Percentiles rank a stretch among this genome's conserved stretches.
These are phyloP conservation scores for Sibirionetta formosa DNA, from an alignment of 2,797 vertebrate species.

Conservation along the genomic window DNA sequence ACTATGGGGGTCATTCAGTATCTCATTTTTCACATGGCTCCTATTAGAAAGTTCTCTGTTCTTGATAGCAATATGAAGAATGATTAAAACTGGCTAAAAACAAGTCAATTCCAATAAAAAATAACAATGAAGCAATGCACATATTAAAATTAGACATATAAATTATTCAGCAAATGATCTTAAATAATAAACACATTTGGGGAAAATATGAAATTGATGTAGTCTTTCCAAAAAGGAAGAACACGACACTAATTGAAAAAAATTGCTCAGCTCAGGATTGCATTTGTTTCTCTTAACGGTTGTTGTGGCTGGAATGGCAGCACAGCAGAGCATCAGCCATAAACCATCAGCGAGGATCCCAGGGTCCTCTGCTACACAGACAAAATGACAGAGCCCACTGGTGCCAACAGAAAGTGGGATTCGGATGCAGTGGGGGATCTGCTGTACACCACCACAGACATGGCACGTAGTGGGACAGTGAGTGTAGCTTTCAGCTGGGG, in stretches of 20 bases:
- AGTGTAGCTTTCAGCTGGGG: rapidly evolving
- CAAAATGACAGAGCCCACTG: neutral
- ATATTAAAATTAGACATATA: neutral
- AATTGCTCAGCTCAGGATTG: neutral
- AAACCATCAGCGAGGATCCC: neutral
- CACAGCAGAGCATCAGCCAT: neutral
- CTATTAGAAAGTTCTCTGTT: neutral
- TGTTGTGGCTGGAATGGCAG: neutral
- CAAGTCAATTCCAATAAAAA: neutral
- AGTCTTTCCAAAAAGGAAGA: neutral
- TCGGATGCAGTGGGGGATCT: neutral
- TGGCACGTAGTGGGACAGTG: rapidly evolving
- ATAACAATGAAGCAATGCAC: neutral
- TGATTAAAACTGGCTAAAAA: neutral
- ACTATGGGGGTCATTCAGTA: neutral
- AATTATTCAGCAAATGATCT: neutral
- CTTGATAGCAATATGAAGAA: neutral
- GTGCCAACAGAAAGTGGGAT: neutral
- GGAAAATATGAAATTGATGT: neutral
- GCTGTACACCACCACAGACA: neutral
- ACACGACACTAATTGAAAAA: neutral
- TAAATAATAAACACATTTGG: neutral
- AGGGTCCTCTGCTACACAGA: neutral
- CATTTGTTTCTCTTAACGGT: neutral
- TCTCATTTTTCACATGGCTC: neutral